Conservation (phyloP, 1,140 invertebrate species). For the Drosophila nasuta region DNA sequence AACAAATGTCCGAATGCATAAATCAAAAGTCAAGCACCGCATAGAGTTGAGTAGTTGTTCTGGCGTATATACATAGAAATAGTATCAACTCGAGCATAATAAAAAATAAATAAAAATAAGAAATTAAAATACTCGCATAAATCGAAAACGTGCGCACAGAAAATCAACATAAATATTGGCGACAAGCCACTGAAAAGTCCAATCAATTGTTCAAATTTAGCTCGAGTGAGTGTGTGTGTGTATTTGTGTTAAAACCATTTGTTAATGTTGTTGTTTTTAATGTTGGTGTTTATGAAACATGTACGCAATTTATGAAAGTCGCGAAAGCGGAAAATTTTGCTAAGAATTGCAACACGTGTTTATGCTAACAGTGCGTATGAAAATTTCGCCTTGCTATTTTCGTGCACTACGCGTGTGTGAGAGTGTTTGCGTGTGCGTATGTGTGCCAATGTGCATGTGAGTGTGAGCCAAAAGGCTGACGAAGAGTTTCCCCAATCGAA, state of each 20-base stretch:
- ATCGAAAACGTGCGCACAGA: constrained; percentile 44
- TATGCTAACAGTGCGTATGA: constrained; percentile 70
- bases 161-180: constrained; percentile 26
- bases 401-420: constrained; percentile 30
- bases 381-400: constrained; percentile 53
- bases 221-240: constrained; percentile 21
- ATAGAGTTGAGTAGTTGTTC: constrained; percentile 13
- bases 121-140: constrained; percentile 39
- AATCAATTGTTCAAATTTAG: constrained; percentile 48
- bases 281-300: constrained; percentile 37
- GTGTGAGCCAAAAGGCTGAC: constrained; percentile 39
- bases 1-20: constrained; percentile 55
- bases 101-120: not conserved
- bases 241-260: constrained; percentile 16
- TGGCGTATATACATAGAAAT: constrained; percentile 21
- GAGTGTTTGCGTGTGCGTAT: constrained; percentile 28
- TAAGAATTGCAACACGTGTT: constrained; percentile 74
- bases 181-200: constrained; percentile 41
- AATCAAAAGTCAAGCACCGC: constrained; percentile 45
- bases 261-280: constrained; percentile 22
- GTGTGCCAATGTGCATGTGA: constrained; percentile 24
- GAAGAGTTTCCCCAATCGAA: constrained; percentile 22
- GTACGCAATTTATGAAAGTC: constrained; percentile 67
- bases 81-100: constrained; percentile 19
- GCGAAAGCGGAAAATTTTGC: constrained; percentile 51